Percentiles rank a stretch among this genome's conserved stretches.
These are phyloP conservation scores for Atrina japonica DNA, from an alignment of 2,888 invertebrate species.

Conservation along the genomic window DNA sequence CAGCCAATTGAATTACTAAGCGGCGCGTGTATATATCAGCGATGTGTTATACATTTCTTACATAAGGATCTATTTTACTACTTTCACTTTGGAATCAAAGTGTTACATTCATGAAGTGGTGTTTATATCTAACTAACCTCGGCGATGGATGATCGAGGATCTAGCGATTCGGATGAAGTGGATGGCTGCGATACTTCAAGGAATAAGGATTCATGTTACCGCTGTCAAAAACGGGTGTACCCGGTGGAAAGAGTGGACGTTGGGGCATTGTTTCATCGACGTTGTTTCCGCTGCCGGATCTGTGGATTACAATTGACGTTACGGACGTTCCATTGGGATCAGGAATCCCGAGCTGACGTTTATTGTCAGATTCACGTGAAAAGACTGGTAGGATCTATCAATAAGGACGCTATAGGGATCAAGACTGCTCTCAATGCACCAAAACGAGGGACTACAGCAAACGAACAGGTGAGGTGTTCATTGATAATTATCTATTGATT, in stretches of 20 bases:
- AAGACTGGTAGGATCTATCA: conserved; percentile 79
- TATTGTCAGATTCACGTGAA: conserved; percentile 78
- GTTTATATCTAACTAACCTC: too few relatives aligned
- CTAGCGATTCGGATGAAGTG: conserved; percentile 66
- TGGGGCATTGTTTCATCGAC: conserved; percentile 94
- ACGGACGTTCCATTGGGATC: conserved; percentile 77
- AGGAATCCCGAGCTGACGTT: conserved; percentile 76
- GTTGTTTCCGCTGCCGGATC: conserved; percentile 97
- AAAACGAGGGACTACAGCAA: conserved; percentile 57
- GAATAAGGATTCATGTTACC: conserved; percentile 84
- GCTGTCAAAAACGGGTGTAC: conserved; percentile 96
- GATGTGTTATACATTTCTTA: too few relatives aligned
- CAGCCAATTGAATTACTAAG: too few relatives aligned
- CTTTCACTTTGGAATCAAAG: too few relatives aligned
- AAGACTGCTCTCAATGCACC: conserved; percentile 78
- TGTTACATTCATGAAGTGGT: too few relatives aligned
- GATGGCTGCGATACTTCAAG: conserved; percentile 60
- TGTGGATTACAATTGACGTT: conserved; percentile 85
- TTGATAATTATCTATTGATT: too few relatives aligned
- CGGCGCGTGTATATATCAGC: too few relatives aligned
- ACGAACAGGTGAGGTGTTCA: conserved; percentile 67
- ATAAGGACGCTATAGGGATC: conserved; percentile 84
- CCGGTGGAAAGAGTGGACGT: conserved; percentile 93
- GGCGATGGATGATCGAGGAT: conserved; percentile 47
- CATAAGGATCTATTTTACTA: too few relatives aligned